Evolutionary conservation across 2,113 vertebrate species (phyloP).

Genomic region (Eulacestoma nigropectus): DNA sequence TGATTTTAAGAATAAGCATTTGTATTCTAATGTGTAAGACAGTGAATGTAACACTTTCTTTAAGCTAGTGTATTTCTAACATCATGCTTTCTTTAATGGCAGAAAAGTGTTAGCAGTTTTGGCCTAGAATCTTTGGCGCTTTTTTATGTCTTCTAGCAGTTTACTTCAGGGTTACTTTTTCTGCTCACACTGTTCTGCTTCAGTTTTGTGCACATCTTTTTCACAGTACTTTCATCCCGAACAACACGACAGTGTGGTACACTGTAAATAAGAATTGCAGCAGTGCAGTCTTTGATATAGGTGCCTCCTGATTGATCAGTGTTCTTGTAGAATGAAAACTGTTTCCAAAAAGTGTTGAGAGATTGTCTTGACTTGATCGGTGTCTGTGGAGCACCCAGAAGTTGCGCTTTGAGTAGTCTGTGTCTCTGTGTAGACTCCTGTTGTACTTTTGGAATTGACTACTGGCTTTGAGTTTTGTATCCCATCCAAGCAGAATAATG

Average conservation of each 20-base stretch:
- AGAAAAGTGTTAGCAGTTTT: fast-evolving
- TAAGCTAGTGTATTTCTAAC: not conserved
- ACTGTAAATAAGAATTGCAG: not conserved
- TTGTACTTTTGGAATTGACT: not conserved
- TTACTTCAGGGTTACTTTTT: not conserved
- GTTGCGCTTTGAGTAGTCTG: not conserved
- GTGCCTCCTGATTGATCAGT: not conserved
- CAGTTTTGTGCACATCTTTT: not conserved
- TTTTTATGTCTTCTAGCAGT: not conserved
- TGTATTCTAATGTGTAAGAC: not conserved
- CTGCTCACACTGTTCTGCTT: not conserved
- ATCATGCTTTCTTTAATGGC: not conserved
- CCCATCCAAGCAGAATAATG: not conserved
- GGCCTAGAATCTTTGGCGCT: not conserved
- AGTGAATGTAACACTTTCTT: not conserved
- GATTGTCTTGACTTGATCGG: not conserved
- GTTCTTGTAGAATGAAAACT: not conserved
- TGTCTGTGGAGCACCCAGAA: not conserved
- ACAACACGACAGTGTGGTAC: fast-evolving
- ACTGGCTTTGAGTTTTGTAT: not conserved
- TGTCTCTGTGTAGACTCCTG: not conserved
- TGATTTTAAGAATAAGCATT: not conserved
- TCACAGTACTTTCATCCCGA: not conserved
- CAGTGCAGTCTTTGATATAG: not conserved
- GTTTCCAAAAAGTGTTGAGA: not conserved